These are phyloP conservation scores for Sebastiscus tertius DNA, from an alignment of 2,797 vertebrate genomes.

Conservation along the genomic window DNA sequence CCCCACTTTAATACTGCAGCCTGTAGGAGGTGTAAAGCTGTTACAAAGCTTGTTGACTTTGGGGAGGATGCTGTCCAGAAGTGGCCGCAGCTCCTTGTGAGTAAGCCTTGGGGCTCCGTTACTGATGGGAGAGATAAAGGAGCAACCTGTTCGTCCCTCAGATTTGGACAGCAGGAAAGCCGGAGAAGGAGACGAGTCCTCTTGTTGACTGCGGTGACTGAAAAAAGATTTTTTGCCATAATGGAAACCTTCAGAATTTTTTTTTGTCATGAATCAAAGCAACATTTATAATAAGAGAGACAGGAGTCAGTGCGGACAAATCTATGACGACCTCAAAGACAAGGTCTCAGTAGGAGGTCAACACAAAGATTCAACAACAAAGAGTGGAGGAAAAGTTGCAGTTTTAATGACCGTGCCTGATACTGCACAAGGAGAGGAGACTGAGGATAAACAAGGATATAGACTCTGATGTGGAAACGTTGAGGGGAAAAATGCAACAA, in stretches of 20 bases:
- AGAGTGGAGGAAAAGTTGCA: constrained; percentile 4
- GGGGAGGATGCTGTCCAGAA: constrained; percentile 34
- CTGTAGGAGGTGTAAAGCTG: constrained; percentile 38
- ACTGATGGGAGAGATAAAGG: constrained; percentile 31
- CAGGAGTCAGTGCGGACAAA: background rate
- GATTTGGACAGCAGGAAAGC: constrained; percentile 24
- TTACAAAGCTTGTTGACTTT: constrained; percentile 26
- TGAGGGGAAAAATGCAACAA: background rate
- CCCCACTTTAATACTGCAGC: constrained; percentile 23
- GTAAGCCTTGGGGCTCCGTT: constrained; percentile 23
- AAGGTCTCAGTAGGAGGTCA: background rate
- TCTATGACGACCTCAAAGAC: constrained; percentile 11
- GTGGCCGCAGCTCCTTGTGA: constrained; percentile 14
- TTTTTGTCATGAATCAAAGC: constrained; percentile 5
- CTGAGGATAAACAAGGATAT: constrained; percentile 24
- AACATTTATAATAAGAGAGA: constrained; percentile 5
- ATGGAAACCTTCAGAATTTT: constrained; percentile 1
- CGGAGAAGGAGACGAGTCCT: background rate
- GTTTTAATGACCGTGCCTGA: constrained; percentile 10
- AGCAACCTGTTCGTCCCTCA: constrained; percentile 28
- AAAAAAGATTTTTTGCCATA: constrained; percentile 14
- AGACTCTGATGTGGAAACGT: background rate
- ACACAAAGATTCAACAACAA: constrained; percentile 12
- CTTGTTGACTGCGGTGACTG: constrained; percentile 16
- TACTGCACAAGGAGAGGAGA: constrained; percentile 13